A percentile compares a stretch with the other conserved stretches of the same genome.
Evolutionary conservation across 2,113 vertebrate genomes (phyloP).

Genomic region (Genyomyrus donnyi): DNA sequence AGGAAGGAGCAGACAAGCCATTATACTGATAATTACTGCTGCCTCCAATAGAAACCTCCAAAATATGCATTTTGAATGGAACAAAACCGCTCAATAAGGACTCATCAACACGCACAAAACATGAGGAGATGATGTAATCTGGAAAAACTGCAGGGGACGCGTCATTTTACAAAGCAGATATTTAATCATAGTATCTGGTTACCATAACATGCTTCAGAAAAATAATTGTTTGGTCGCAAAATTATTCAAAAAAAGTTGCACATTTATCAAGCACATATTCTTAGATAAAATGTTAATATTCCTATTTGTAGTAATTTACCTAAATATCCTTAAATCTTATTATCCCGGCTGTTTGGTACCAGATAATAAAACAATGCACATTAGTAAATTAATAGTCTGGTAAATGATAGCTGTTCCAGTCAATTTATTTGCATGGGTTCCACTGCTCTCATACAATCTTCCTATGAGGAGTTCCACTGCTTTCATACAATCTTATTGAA

Average conservation of each 20-base stretch:
- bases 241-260: background rate
- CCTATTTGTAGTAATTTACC: constrained; percentile 55
- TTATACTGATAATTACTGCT: background rate
- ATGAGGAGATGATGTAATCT: background rate
- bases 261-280: background rate
- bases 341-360: constrained; percentile 69
- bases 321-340: constrained; percentile 70
- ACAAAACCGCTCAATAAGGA: background rate
- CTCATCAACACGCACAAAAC: background rate
- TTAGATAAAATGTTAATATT: background rate
- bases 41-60: background rate
- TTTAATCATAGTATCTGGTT: constrained; percentile 59
- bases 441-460: background rate
- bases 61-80: background rate
- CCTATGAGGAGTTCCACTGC: constrained; percentile 26
- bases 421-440: constrained; percentile 76
- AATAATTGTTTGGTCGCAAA: constrained; percentile 44
- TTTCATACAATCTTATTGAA: constrained; percentile 36
- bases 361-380: constrained; percentile 70
- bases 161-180: constrained; percentile 50
- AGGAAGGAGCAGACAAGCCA: background rate
- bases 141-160: background rate
- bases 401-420: constrained; percentile 89
- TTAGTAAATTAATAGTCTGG: constrained; percentile 97
- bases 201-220: constrained; percentile 57